These are phyloP conservation scores for Xanthorhoe designata DNA, from an alignment of 2,888 invertebrate species.

Conservation along the genomic window DNA sequence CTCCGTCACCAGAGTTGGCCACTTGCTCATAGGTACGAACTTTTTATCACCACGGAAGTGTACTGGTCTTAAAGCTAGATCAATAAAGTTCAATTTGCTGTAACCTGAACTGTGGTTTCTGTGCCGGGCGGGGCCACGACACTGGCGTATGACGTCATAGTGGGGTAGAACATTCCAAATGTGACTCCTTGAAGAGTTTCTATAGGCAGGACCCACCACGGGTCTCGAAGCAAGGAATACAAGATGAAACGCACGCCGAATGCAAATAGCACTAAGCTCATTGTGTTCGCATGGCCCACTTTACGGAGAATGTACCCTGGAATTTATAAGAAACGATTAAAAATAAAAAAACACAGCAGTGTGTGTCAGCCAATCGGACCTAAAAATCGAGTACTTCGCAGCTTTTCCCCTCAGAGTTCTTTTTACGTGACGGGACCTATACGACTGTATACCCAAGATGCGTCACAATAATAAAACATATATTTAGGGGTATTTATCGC, in stretches of 20 bases:
- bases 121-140: constrained; percentile 93
- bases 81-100: neutral
- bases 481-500: too few relatives aligned
- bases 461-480: too few relatives aligned
- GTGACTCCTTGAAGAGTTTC: constrained; percentile 95
- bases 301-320: constrained; percentile 89
- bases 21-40: too few relatives aligned
- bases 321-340: constrained; percentile 42
- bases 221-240: constrained; percentile 92
- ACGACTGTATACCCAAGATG: too few relatives aligned
- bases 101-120: constrained; percentile 93
- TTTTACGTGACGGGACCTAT: too few relatives aligned
- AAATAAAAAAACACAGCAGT: too few relatives aligned
- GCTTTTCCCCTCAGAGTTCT: too few relatives aligned
- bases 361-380: too few relatives aligned
- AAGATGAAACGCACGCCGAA: constrained; percentile 93
- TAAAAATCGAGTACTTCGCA: too few relatives aligned
- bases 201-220: constrained; percentile 94
- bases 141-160: constrained; percentile 95
- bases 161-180: constrained; percentile 94
- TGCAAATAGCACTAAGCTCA: constrained; percentile 92
- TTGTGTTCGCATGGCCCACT: constrained; percentile 92
- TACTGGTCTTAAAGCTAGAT: too few relatives aligned
- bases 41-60: too few relatives aligned
- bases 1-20: too few relatives aligned